phyloP scores from a whole-genome alignment of 2,888 invertebrate species.

The Agrotis exclamationis region DNA sequence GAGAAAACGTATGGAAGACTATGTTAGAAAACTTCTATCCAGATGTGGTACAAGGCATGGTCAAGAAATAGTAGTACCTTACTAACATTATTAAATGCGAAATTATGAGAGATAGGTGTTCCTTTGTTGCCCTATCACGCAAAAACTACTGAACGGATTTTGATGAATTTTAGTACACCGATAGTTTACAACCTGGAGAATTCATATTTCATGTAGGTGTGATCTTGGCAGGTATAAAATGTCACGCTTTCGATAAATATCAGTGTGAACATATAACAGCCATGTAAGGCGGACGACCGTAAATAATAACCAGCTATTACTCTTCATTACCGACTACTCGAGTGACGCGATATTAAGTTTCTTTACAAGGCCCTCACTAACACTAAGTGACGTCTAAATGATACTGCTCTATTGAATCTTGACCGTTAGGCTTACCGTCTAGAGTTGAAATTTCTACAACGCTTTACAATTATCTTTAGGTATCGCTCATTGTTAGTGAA shows the following conservation, averaged over 20 bases:
- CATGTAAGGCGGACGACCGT: slow-evolving; percentile 3
- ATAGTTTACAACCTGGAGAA: not conserved
- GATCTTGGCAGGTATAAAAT: not conserved
- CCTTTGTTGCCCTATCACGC: too few relatives aligned
- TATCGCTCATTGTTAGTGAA: not conserved
- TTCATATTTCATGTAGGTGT: too few relatives aligned
- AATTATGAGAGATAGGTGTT: too few relatives aligned
- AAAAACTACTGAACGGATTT: too few relatives aligned
- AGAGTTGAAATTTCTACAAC: not conserved
- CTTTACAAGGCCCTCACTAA: slow-evolving; percentile 3
- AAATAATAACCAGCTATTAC: slow-evolving; percentile 36
- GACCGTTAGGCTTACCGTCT: not conserved
- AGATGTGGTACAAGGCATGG: too few relatives aligned
- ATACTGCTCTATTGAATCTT: not conserved
- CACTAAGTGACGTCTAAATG: not conserved
- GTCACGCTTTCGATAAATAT: not conserved
- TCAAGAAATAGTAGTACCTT: too few relatives aligned
- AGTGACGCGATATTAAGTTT: slow-evolving; percentile 34
- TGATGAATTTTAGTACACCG: too few relatives aligned
- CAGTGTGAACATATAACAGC: not conserved
- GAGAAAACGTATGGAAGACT: not conserved
- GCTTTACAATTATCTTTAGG: not conserved
- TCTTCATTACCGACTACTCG: slow-evolving; percentile 22
- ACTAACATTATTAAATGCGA: too few relatives aligned
- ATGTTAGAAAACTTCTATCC: too few relatives aligned